These are phyloP conservation scores for Melopsittacus undulatus DNA, from an alignment of 2,797 vertebrate genomes.

Conservation along the genomic window DNA sequence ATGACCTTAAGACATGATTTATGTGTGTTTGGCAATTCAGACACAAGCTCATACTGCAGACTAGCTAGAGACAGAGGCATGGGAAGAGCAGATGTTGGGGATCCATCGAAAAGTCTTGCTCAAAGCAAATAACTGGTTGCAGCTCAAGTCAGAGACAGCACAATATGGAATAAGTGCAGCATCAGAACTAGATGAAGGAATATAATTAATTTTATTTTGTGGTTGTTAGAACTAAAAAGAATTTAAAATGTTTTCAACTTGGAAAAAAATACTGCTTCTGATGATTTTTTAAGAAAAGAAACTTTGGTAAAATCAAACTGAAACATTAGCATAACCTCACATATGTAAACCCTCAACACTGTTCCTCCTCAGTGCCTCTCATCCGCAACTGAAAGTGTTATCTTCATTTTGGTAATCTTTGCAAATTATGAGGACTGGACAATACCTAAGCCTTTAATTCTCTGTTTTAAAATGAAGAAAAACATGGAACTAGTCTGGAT, in stretches of 20 bases:
- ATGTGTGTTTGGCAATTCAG: constrained; percentile 40
- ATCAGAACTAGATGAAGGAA: not conserved
- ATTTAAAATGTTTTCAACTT: not conserved
- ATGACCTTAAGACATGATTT: constrained; percentile 45
- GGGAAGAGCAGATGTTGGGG: not conserved
- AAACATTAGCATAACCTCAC: not conserved
- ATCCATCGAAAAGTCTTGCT: not conserved
- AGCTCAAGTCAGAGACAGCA: not conserved
- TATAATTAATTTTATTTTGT: not conserved
- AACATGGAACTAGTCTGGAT: not conserved
- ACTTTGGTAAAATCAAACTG: not conserved
- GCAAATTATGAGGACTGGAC: not conserved
- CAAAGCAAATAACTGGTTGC: not conserved
- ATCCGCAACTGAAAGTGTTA: not conserved
- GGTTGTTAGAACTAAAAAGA: not conserved
- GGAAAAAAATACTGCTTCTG: not conserved
- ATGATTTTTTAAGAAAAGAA: not conserved
- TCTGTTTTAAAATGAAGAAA: not conserved
- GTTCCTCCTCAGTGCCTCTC: not conserved
- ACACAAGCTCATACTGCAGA: not conserved
- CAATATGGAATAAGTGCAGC: not conserved
- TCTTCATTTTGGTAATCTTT: not conserved
- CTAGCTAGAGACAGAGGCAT: not conserved
- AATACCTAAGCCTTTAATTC: not conserved
- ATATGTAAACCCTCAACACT: not conserved